These are phyloP conservation scores for Lampris megalopsis DNA, from an alignment of 2,113 vertebrate genomes.

Conservation along the genomic window DNA sequence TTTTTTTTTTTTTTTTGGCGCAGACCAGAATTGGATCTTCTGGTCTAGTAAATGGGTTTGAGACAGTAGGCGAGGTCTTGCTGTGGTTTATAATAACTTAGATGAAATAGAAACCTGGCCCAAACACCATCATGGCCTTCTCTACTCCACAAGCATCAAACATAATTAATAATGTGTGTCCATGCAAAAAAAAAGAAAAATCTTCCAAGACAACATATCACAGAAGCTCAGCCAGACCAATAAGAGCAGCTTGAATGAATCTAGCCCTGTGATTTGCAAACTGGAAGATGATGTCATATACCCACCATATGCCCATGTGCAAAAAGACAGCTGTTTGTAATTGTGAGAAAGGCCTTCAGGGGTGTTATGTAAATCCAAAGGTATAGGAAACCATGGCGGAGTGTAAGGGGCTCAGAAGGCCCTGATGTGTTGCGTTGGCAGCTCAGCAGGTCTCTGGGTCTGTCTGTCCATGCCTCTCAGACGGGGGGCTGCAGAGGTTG, in stretches of 20 bases:
- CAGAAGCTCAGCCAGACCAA: constrained; percentile 16
- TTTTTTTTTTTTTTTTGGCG: no score
- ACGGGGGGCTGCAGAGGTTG: constrained; percentile 6
- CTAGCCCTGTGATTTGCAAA: constrained; percentile 3
- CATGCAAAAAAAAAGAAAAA: neutral
- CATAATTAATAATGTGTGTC: neutral
- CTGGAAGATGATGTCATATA: constrained; percentile 38
- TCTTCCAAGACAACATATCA: neutral
- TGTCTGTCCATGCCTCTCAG: neutral
- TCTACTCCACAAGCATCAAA: neutral
- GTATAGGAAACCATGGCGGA: neutral
- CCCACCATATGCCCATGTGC: constrained; percentile 44
- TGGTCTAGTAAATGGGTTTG: no score
- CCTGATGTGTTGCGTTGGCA: constrained; percentile 38
- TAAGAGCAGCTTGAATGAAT: neutral
- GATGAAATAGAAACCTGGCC: neutral
- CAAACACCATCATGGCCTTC: neutral
- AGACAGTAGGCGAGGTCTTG: no score
- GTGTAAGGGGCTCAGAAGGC: constrained; percentile 4
- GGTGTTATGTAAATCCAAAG: constrained; percentile 43
- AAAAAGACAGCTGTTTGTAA: constrained; percentile 64
- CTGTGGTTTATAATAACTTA: neutral
- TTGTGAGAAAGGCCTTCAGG: constrained; percentile 27
- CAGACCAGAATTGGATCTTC: no score
- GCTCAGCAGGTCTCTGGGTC: constrained; percentile 10